These are phyloP conservation scores for Molanna angustata DNA, from an alignment of 2,888 invertebrate species.

Conservation along the genomic window DNA sequence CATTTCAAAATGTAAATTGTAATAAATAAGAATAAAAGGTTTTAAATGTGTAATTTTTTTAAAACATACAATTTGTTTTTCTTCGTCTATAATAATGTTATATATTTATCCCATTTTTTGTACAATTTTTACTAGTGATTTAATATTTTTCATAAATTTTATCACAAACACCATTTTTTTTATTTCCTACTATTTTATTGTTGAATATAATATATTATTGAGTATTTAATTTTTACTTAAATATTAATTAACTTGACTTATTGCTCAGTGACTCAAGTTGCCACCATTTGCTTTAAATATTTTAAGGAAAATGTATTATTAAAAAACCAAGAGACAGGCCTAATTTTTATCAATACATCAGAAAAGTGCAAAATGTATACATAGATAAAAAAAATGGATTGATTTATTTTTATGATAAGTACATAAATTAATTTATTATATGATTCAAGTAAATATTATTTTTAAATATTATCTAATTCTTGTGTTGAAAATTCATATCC, in stretches of 20 bases:
- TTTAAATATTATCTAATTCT: no score
- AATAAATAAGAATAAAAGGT: not conserved
- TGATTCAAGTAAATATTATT: no score
- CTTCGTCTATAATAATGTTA: constrained; percentile 19
- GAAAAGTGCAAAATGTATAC: no score
- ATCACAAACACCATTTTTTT: constrained; percentile 8
- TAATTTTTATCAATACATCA: no score
- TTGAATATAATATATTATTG: constrained; percentile 19
- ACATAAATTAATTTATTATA: no score
- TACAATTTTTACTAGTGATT: constrained; percentile 22
- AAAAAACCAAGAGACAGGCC: no score
- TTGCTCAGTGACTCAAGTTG: constrained; percentile 33
- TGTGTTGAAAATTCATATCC: no score
- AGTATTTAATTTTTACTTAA: constrained; percentile 14
- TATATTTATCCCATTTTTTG: constrained; percentile 14
- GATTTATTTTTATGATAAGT: no score
- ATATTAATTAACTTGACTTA: constrained; percentile 18
- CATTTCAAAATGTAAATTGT: no score
- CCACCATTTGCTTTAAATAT: constrained; percentile 32
- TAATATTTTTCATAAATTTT: constrained; percentile 6
- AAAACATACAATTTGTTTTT: not conserved
- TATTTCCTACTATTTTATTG: constrained; percentile 6
- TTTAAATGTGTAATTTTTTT: constrained; percentile 1
- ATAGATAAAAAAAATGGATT: no score
- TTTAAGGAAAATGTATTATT: no score